Conservation (phyloP, 2,113 vertebrate species). For the Gnathonemus longibarbis region DNA sequence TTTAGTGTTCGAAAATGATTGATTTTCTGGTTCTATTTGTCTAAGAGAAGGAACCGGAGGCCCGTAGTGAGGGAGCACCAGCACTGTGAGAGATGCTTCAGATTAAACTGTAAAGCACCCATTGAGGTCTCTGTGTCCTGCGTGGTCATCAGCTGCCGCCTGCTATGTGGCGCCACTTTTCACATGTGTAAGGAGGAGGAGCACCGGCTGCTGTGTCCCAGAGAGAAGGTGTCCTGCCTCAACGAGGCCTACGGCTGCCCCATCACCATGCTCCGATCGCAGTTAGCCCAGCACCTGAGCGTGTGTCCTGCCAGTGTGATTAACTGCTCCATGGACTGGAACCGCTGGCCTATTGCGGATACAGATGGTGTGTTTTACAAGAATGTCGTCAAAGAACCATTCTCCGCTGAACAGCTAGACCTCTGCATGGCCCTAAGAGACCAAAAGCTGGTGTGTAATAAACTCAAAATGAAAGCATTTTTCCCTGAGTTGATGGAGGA, state of each 20-base stretch:
- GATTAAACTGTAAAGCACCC: slow-evolving; percentile 60
- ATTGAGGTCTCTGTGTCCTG: slow-evolving; percentile 68
- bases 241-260: slow-evolving; percentile 82
- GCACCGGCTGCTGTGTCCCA: slow-evolving; percentile 78
- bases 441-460: slow-evolving; percentile 76
- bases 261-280: slow-evolving; percentile 74
- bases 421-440: slow-evolving; percentile 77
- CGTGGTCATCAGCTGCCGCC: slow-evolving; percentile 65
- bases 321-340: slow-evolving; percentile 94
- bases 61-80: slow-evolving; percentile 54
- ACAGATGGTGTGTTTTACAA: slow-evolving; percentile 62
- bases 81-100: slow-evolving; percentile 81
- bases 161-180: slow-evolving; percentile 73
- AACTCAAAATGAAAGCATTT: slow-evolving; percentile 76
- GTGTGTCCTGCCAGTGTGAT: slow-evolving; percentile 86
- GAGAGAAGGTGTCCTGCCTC: slow-evolving; percentile 81
- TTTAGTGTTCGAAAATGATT: neutral
- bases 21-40: slow-evolving; percentile 4
- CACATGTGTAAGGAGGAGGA: slow-evolving; percentile 89
- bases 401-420: slow-evolving; percentile 61
- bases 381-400: slow-evolving; percentile 65
- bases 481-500: slow-evolving; percentile 75
- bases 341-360: slow-evolving; percentile 82
- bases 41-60: slow-evolving; percentile 53
- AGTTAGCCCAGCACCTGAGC: slow-evolving; percentile 76